phyloP scores from a whole-genome alignment of 2,888 invertebrate species.

The Pterobdella sp. region DNA sequence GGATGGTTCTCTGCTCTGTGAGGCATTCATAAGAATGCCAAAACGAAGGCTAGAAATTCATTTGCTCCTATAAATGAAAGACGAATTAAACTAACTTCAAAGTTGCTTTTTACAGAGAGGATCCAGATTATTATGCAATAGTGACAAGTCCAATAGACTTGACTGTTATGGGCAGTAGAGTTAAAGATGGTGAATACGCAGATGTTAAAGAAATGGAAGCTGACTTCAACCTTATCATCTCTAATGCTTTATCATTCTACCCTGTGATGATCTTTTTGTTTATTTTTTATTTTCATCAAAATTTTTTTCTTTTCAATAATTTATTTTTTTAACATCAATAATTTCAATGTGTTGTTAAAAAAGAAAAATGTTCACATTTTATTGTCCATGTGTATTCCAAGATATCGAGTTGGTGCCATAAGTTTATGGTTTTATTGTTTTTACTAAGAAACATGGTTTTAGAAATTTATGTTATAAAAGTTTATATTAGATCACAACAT shows the following conservation, averaged over 20 bases:
- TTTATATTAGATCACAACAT: too few relatives aligned
- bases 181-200: constrained; percentile 92
- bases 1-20: constrained; percentile 80
- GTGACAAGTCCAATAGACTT: constrained; percentile 91
- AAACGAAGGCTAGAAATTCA: constrained; percentile 65
- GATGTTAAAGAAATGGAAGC: constrained; percentile 81
- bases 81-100: not conserved
- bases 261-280: constrained; percentile 52
- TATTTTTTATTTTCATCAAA: not conserved
- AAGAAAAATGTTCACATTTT: too few relatives aligned
- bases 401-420: too few relatives aligned
- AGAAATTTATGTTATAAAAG: too few relatives aligned
- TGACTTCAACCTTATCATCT: constrained; percentile 82
- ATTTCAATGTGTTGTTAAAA: not conserved
- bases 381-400: too few relatives aligned
- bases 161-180: constrained; percentile 84
- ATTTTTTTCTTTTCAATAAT: not conserved
- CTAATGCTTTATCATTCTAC: constrained; percentile 90
- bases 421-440: too few relatives aligned
- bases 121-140: constrained; percentile 58
- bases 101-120: constrained; percentile 43
- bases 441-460: too few relatives aligned
- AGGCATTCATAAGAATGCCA: constrained; percentile 86
- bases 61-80: not conserved
- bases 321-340: not conserved